These are phyloP conservation scores for Nephotettix cincticeps DNA, from an alignment of 1,140 invertebrate species.

Conservation along the genomic window DNA sequence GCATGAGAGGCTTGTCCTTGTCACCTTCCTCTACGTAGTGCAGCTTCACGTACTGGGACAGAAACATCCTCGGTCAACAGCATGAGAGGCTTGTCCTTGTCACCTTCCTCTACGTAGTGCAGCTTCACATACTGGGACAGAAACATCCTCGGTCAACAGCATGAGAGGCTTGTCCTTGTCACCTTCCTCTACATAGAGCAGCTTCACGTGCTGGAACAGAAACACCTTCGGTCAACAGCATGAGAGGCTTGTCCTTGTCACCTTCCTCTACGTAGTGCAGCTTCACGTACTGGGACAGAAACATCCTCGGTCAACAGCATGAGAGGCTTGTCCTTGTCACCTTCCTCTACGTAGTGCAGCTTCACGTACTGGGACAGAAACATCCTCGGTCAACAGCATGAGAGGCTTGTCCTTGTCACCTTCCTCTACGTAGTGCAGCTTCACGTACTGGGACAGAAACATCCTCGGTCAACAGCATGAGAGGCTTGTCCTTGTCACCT, in stretches of 20 bases:
- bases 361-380: slow-evolving; percentile 53
- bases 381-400: slow-evolving; percentile 63
- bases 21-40: slow-evolving; percentile 67
- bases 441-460: slow-evolving; percentile 52
- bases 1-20: slow-evolving; percentile 58
- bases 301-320: slow-evolving; percentile 63
- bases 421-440: slow-evolving; percentile 65
- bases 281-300: slow-evolving; percentile 53
- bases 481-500: slow-evolving; percentile 57
- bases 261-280: slow-evolving; percentile 67
- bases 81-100: slow-evolving; percentile 57
- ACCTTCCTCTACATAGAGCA: slow-evolving; percentile 67
- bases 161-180: slow-evolving; percentile 60
- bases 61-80: no score
- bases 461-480: slow-evolving; percentile 67
- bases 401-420: slow-evolving; percentile 60
- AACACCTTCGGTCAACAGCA: slow-evolving; percentile 66
- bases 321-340: slow-evolving; percentile 58
- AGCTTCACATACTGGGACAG: slow-evolving; percentile 56
- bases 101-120: slow-evolving; percentile 65
- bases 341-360: slow-evolving; percentile 66
- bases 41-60: slow-evolving; percentile 56
- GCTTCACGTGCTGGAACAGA: slow-evolving; percentile 54
- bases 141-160: no score
- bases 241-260: slow-evolving; percentile 57